Evolutionary conservation across 2,113 vertebrate species (phyloP), one percentile per base, ranked within the genome.

Genomic region (Sebastes fasciatus): DNA sequence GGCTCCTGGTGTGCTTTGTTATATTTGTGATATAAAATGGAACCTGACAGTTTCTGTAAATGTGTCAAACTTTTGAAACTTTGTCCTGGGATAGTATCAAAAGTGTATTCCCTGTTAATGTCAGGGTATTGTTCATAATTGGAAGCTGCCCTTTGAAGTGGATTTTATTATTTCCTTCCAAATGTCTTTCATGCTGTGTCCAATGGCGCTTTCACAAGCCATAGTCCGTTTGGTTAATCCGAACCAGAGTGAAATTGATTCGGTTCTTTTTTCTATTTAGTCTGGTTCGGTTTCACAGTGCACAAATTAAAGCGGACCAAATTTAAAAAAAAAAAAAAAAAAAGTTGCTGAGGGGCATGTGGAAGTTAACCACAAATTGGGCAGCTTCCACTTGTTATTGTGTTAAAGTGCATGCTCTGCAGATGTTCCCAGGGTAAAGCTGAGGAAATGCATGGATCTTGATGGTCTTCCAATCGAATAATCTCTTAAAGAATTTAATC

Each of bases 381-480:
- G 78, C 82, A 81, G 54, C 84, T 83, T 74, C 49, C 52, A 62
- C 16, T 63, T 80, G 42, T 23, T 7, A 4, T 5, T 64, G 21
- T 60, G 4, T 66, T 2, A 21, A 45, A 52, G 1, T 85, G 77
- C 80, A 88, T 73, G 67, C 26, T 86, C 16, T 60, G 40, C 58
- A 64, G 8, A 49, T 51, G n/a, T 42, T 71, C 21, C 21, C 10
- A 57, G 34, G 76, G 21, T 64, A 46, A 62, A 73, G 26, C 21
- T 54, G 16, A 70, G 62, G 58, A 86, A 40, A 75, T 67, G 79
- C 82, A 89, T 91, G 75, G 58, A 49, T 54, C 23, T 54, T 65
- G 9, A 34, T n/a, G 17, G 55, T 72, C 48, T 12, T 54, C 43
- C 54, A 16, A 16, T 72, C 34, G 13, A 17, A 2, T 79, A 42